phyloP scores from a whole-genome alignment of 2,113 vertebrate genomes.

The Oncorhynchus kisutch region DNA sequence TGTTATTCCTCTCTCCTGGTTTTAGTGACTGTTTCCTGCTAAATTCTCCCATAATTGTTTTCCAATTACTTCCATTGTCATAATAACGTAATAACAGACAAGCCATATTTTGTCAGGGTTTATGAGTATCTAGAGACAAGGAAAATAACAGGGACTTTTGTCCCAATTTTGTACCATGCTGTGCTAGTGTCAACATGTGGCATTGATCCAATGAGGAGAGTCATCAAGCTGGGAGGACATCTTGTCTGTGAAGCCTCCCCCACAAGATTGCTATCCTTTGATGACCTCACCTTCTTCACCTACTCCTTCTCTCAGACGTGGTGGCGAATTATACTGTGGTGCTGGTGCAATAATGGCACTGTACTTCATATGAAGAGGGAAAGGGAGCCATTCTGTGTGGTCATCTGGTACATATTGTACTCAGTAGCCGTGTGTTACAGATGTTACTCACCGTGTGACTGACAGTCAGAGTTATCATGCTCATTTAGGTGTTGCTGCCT shows the following conservation, averaged over 20 bases:
- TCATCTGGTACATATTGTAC: too few relatives aligned
- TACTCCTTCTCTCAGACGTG: too few relatives aligned
- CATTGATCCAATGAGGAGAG: conserved; percentile 2
- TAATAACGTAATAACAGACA: not conserved
- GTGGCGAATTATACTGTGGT: too few relatives aligned
- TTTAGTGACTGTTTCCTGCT: not conserved
- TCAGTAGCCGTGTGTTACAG: conserved; percentile 33
- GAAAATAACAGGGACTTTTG: conserved; percentile 16
- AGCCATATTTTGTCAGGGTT: not conserved
- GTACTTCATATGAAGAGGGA: not conserved
- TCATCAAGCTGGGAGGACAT: conserved; percentile 18
- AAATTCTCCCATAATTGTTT: not conserved
- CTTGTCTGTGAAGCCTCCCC: not conserved
- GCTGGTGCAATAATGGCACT: too few relatives aligned
- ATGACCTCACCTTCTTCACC: too few relatives aligned
- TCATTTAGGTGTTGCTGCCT: conserved; percentile 46
- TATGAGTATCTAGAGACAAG: conserved; percentile 13
- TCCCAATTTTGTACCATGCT: conserved; percentile 16
- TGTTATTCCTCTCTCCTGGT: not conserved
- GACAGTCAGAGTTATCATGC: conserved; percentile 45
- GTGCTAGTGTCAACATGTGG: conserved; percentile 12
- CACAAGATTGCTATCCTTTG: not conserved
- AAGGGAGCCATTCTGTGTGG: conserved; percentile 27
- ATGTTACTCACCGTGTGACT: conserved; percentile 62
- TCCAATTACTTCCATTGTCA: not conserved